Base-by-base conservation (phyloP, 2,888 invertebrate species). In the Siphlonurus alternatus region DNA sequence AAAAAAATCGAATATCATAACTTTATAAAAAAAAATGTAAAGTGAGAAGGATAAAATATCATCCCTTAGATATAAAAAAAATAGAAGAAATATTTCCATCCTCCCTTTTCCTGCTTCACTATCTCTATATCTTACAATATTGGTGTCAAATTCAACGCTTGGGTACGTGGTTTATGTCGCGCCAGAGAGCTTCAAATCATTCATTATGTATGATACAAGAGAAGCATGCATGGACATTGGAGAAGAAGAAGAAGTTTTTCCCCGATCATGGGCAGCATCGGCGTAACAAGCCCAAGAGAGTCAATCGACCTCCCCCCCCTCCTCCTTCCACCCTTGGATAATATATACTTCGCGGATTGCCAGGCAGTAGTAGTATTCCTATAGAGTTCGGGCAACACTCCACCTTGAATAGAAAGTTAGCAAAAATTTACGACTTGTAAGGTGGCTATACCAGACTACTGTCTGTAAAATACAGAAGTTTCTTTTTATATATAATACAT, bases 91-190 rank as follows among this genome's bases (percentile, higher is more conserved):
- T 38, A 38, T 38, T 10, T 38, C n/a, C n/a, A n/a, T n/a, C n/a
- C n/a, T n/a, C n/a, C n/a, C 5, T 38, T 38, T 38, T 38, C 38
- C 15, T 38, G 38, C 38, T 38, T 38, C 38, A n/a, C 38, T 38
- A 5, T 15, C 38, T 38, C 38, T 38, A 15, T 38, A 38, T 56
- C 56, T 5, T 56, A 56, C 56, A 56, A 56, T 56, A 56, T 56
- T 56, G 56, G 56, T 56, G 56, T 56, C 56, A 56, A 56, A 56
- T 56, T 56, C 56, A 22, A 22, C n/a, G 22, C 56, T 20, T 10
- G 22, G n/a, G n/a, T 56, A 38, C 38, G n/a, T 56, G 56, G 56
- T 56, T 56, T 56, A 56, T 56, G 56, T 56, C 56, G 56, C 56
- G 56, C 56, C 5, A 22, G 56, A 56, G 56, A 56, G 56, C 56